These are phyloP conservation scores for Stenopsyche tienmushanensis DNA, from an alignment of 1,140 invertebrate genomes.

Conservation along the genomic window DNA sequence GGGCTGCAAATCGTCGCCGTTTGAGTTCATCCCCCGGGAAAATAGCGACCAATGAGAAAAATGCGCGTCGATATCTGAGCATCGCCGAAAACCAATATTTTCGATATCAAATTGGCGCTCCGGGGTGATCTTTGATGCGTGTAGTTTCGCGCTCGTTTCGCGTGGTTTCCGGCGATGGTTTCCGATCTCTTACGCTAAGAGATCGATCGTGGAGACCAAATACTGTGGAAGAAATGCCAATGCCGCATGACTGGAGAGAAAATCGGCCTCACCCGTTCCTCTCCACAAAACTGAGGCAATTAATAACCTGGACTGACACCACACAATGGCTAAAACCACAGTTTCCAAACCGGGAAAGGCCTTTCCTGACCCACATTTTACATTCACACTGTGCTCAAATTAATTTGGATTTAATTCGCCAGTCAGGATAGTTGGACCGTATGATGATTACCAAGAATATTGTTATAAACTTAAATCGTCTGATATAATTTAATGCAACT, in stretches of 20 bases:
- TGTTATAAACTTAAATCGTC: too few species aligned
- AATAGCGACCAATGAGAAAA: too few species aligned
- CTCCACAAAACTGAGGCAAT: slow-evolving; percentile 26
- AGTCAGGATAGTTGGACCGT: too few species aligned
- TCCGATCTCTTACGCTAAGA: too few species aligned
- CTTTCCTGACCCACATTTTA: not conserved
- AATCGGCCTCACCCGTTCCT: slow-evolving; percentile 19
- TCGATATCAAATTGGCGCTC: not conserved
- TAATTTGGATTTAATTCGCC: too few species aligned
- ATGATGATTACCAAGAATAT: too few species aligned
- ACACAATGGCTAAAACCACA: slow-evolving; percentile 4
- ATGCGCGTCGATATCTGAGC: not conserved
- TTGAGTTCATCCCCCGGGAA: too few species aligned
- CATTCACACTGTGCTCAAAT: too few species aligned
- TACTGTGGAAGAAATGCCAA: slow-evolving; percentile 28
- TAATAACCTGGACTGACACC: slow-evolving; percentile 27
- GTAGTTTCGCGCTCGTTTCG: too few species aligned
- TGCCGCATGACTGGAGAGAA: slow-evolving; percentile 28
- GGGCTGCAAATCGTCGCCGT: not conserved
- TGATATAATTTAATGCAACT: too few species aligned
- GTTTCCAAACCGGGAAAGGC: not conserved
- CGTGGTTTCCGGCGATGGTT: too few species aligned
- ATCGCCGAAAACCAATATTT: not conserved
- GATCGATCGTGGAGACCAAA: slow-evolving; percentile 26
- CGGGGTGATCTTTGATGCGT: too few species aligned